Evolutionary conservation across 2,113 vertebrate genomes (phyloP), one percentile per base, ranked within the genome.

Genomic region (Rallus limicola): DNA sequence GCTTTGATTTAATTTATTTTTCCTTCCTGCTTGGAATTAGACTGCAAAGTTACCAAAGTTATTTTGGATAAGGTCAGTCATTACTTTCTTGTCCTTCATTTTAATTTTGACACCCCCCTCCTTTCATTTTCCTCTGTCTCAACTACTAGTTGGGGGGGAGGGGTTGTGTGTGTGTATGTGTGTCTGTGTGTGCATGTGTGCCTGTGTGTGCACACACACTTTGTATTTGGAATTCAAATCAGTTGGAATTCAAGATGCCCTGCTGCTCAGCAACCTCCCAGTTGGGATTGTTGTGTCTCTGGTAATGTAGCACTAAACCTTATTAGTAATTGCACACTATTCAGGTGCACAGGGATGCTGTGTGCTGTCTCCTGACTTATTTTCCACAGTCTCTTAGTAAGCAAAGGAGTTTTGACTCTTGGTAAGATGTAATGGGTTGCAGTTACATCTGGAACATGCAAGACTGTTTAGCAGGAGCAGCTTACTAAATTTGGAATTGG

Each of bases 251-350:
- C 65, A 65, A 34, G 75, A 38, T 75, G 65, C 48, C 53, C 36
- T 28, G 50, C 21, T 34, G 25, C 88, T 71, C 79, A 46, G 46
- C 58, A 63, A 28, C 31, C 44, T 50, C 20, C 29, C 17, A 5
- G 0, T 1, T 23, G 50, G 53, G 23, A 9, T 40, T 1, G 2
- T 36, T 20, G 16, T 10, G 31, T 23, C 10, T 1, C 26, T 70
- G 36, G 46, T 40, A 29, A 19, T 15, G 7, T 5, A 21, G 36
- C 50, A 53, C 24, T 25, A 29, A 14, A 18, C 28, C 33, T 29
- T 3, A 0, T 29, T 12, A 24, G 72, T 50, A 26, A 38, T 0
- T 28, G 34, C n/a, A 16, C 11, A 1, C n/a, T 2, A 1, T 24
- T 40, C 38, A 72, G 63, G 42, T 0, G 2, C 46, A 12, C 59